Evolutionary conservation across 2,888 invertebrate species (phyloP).

Genomic region (Dryobotodes eremita): DNA sequence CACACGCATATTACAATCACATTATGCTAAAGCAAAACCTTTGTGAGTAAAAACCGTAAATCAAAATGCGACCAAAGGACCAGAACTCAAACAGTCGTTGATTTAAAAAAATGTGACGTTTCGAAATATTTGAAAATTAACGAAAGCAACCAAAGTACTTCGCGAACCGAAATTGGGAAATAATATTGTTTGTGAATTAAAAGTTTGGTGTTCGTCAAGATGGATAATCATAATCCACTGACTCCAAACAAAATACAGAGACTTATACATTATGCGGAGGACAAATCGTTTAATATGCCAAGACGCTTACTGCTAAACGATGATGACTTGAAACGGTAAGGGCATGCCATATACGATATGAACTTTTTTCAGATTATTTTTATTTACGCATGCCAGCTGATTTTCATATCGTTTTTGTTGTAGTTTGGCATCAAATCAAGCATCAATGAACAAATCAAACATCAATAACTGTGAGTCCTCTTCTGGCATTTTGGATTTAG

Average conservation of each 20-base stretch:
- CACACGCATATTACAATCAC: background rate
- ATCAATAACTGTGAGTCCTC: slow-evolving; percentile 78
- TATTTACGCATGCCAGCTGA: slow-evolving; percentile 59
- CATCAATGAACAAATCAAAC: slow-evolving; percentile 53
- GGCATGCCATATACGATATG: slow-evolving; percentile 19
- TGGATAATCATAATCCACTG: slow-evolving; percentile 86
- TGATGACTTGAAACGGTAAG: slow-evolving; percentile 76
- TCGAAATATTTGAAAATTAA: slow-evolving; percentile 66
- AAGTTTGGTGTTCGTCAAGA: slow-evolving; percentile 53
- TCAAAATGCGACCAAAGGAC: slow-evolving; percentile 10
- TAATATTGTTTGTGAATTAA: slow-evolving; percentile 20
- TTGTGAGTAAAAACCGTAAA: background rate
- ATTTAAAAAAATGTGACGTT: slow-evolving; percentile 35
- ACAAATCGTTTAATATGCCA: slow-evolving; percentile 78
- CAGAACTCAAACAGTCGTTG: background rate
- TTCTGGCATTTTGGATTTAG: slow-evolving; percentile 86
- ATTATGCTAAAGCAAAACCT: background rate
- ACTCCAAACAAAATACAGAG: slow-evolving; percentile 86
- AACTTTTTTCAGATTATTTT: background rate
- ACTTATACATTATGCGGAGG: slow-evolving; percentile 85
- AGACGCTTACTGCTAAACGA: slow-evolving; percentile 71
- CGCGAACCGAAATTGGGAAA: slow-evolving; percentile 6
- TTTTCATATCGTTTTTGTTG: slow-evolving; percentile 58
- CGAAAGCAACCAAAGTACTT: slow-evolving; percentile 46
- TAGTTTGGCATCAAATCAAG: slow-evolving; percentile 69